Percentiles rank a stretch among this genome's conserved stretches.
Evolutionary conservation across 2,797 vertebrate species (phyloP).

Genomic region (Characodon lateralis): DNA sequence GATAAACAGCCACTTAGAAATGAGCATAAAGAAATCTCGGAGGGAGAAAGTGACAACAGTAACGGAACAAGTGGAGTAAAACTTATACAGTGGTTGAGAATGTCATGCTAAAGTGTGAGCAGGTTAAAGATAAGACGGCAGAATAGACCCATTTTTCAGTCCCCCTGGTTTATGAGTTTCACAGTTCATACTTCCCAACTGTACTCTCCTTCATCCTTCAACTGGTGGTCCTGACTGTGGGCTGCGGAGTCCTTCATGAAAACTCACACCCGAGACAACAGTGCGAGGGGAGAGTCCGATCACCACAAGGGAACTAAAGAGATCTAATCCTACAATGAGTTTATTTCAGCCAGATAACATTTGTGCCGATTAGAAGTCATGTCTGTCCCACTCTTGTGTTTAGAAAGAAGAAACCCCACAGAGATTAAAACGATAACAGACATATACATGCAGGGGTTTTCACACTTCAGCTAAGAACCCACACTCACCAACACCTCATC

Average conservation of each 20-base stretch:
- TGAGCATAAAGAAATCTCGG: slow-evolving; percentile 42
- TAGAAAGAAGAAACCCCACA: slow-evolving; percentile 8
- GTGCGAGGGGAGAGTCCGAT: slow-evolving; percentile 53
- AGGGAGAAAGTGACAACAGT: slow-evolving; percentile 33
- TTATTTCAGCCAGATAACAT: slow-evolving; percentile 45
- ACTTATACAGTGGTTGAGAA: slow-evolving; percentile 47
- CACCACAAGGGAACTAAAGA: slow-evolving; percentile 32
- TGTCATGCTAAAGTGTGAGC: slow-evolving; percentile 52
- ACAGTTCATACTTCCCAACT: slow-evolving; percentile 54
- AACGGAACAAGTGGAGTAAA: slow-evolving; percentile 46
- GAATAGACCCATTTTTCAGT: slow-evolving; percentile 45
- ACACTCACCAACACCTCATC: slow-evolving; percentile 27
- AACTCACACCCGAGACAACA: slow-evolving; percentile 46
- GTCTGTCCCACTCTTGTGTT: slow-evolving; percentile 42
- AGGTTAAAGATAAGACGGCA: slow-evolving; percentile 45
- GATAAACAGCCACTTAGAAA: slow-evolving; percentile 74
- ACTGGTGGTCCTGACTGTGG: slow-evolving; percentile 49
- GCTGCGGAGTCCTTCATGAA: slow-evolving; percentile 53
- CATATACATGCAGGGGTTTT: slow-evolving; percentile 63
- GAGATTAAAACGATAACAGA: slow-evolving; percentile 54
- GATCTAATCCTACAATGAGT: slow-evolving; percentile 45
- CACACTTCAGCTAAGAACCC: slow-evolving; percentile 68
- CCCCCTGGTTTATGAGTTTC: slow-evolving; percentile 51
- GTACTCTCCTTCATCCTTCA: slow-evolving; percentile 32
- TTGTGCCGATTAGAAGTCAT: slow-evolving; percentile 39